These are phyloP conservation scores for Saccopteryx bilineata DNA, from an alignment of 2,113 vertebrate species.

Conservation along the genomic window DNA sequence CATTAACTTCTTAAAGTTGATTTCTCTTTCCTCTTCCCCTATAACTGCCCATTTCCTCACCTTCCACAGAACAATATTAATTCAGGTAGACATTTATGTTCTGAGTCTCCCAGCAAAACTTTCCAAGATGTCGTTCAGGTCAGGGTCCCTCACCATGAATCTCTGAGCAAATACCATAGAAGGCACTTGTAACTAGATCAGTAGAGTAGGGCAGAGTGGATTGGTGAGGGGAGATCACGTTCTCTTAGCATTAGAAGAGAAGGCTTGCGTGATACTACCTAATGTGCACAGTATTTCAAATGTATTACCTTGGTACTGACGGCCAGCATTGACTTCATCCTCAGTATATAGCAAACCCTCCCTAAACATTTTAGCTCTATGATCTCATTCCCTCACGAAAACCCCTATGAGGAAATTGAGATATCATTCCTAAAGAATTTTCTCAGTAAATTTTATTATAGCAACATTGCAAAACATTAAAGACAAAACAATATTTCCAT, in stretches of 20 bases:
- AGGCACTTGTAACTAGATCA: not conserved
- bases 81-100: not conserved
- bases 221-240: not conserved
- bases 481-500: not conserved
- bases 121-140: not conserved
- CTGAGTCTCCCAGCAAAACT: not conserved
- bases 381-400: not conserved
- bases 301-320: not conserved
- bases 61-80: not conserved
- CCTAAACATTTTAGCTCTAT: not conserved
- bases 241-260: not conserved
- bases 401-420: not conserved
- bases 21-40: not conserved
- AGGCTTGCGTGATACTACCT: not conserved
- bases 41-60: not conserved
- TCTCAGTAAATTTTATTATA: slow-evolving; percentile 8
- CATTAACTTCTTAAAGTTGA: not conserved
- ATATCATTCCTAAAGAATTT: slow-evolving; percentile 29
- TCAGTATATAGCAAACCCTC: not conserved
- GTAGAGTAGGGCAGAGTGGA: not conserved
- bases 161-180: not conserved
- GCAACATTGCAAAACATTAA: slow-evolving; percentile 3
- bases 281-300: not conserved
- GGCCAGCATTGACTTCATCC: not conserved
- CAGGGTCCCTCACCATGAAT: not conserved